Percentiles rank a stretch among this genome's conserved stretches.
Evolutionary conservation across 2,888 invertebrate genomes (phyloP).

Genomic region (Encarsia formosa): DNA sequence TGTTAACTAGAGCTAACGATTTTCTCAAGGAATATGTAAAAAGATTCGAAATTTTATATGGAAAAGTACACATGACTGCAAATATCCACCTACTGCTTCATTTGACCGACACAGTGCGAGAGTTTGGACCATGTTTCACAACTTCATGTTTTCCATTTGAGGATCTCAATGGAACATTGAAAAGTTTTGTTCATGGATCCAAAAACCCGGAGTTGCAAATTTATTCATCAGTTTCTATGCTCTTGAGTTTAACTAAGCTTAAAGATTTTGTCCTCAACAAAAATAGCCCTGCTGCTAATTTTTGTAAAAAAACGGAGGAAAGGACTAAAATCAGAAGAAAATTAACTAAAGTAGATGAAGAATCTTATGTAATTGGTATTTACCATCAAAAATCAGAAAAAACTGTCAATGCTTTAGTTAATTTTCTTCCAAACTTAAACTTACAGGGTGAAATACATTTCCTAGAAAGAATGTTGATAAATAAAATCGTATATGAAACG

Average conservation of each 20-base stretch:
- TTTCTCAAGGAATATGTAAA: not conserved
- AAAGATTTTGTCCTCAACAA: not conserved
- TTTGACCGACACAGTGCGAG: not conserved
- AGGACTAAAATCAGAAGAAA: not conserved
- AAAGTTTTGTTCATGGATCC: not conserved
- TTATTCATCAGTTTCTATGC: not conserved
- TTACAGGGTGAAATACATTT: not conserved
- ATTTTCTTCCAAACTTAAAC: not conserved
- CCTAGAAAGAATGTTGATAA: not conserved
- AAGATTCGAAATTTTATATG: not conserved
- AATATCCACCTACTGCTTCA: not conserved
- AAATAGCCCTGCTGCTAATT: not conserved
- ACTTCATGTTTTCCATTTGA: not conserved
- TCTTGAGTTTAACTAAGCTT: not conserved
- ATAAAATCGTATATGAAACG: not conserved
- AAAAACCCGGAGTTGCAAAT: not conserved
- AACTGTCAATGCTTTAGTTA: not conserved
- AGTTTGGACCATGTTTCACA: not conserved
- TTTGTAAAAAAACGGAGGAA: not conserved
- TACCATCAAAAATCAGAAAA: not conserved
- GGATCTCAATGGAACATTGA: not conserved
- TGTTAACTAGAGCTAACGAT: not conserved
- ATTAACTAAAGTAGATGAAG: not conserved
- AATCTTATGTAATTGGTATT: not conserved
- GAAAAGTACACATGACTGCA: not conserved